phyloP scores from a whole-genome alignment of 2,888 invertebrate genomes.

The Odontomyia ornata region DNA sequence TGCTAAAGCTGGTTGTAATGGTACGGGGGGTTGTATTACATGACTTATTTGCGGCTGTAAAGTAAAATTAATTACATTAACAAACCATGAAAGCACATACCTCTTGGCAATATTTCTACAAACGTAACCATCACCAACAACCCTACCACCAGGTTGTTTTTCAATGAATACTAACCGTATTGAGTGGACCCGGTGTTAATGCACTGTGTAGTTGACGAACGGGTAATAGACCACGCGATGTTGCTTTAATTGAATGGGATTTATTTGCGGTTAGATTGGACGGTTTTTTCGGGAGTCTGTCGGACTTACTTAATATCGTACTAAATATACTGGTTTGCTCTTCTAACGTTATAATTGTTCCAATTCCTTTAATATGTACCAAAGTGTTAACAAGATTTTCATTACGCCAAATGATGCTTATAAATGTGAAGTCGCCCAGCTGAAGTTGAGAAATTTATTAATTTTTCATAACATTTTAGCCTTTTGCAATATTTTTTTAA shows the following conservation, averaged over 20 bases:
- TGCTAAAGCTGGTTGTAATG: slow-evolving; percentile 21
- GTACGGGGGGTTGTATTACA: neutral
- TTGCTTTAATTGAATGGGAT: slow-evolving; percentile 40
- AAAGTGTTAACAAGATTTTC: slow-evolving; percentile 59
- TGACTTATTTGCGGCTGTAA: neutral
- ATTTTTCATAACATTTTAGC: no score
- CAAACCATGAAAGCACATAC: neutral
- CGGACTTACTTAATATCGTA: slow-evolving; percentile 55
- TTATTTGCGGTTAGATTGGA: slow-evolving; percentile 9
- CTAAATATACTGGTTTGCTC: slow-evolving; percentile 60
- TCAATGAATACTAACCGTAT: slow-evolving; percentile 32
- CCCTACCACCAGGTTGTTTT: neutral
- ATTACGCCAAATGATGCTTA: slow-evolving; percentile 60
- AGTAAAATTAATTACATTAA: neutral
- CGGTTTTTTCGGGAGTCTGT: slow-evolving; percentile 18
- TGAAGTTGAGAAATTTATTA: slow-evolving; percentile 48
- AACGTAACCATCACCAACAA: slow-evolving; percentile 14
- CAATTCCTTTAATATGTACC: slow-evolving; percentile 60
- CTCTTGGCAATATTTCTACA: slow-evolving; percentile 13
- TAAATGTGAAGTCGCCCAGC: slow-evolving; percentile 59
- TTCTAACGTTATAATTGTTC: slow-evolving; percentile 58
- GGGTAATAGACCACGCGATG: slow-evolving; percentile 20
- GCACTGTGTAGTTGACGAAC: slow-evolving; percentile 36
- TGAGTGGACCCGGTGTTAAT: neutral
- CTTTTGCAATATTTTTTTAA: neutral